phyloP scores from a whole-genome alignment of 2,797 vertebrate species.

The Gila robusta region DNA sequence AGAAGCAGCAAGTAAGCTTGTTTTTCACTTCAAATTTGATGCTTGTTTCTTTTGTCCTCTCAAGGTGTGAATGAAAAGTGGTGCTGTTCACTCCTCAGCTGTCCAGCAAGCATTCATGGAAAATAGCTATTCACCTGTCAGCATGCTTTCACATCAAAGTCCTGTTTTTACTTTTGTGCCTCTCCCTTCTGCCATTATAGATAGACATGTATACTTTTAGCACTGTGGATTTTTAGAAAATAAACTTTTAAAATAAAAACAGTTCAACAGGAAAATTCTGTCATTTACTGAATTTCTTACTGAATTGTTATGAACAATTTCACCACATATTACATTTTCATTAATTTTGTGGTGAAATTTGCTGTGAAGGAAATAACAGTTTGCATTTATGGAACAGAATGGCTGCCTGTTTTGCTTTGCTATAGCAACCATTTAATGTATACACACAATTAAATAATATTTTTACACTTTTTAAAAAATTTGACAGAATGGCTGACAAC shows the following conservation, averaged over 20 bases:
- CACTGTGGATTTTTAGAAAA: neutral
- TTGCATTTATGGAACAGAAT: neutral
- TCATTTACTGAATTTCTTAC: neutral
- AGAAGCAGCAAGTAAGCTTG: neutral
- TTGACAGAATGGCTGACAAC: neutral
- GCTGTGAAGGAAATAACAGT: neutral
- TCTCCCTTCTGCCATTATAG: neutral
- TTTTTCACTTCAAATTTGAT: slow-evolving; percentile 17
- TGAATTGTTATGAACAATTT: neutral
- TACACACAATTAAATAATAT: neutral
- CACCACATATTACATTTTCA: neutral
- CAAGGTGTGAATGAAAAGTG: slow-evolving; percentile 4
- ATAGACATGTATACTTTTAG: neutral
- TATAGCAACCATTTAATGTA: neutral
- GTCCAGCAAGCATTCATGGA: neutral
- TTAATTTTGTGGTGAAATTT: neutral
- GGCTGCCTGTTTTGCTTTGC: neutral
- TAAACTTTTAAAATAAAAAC: no score
- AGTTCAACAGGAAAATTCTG: neutral
- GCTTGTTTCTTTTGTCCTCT: slow-evolving; percentile 22
- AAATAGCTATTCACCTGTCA: slow-evolving; percentile 15
- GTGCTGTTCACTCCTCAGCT: slow-evolving; percentile 24
- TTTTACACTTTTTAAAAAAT: neutral
- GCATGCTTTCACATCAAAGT: slow-evolving; percentile 8
- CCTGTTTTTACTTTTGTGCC: neutral